Percentiles rank a stretch among this genome's conserved stretches.
Evolutionary conservation across 2,888 invertebrate genomes (phyloP).

Genomic region (Apamea monoglypha): DNA sequence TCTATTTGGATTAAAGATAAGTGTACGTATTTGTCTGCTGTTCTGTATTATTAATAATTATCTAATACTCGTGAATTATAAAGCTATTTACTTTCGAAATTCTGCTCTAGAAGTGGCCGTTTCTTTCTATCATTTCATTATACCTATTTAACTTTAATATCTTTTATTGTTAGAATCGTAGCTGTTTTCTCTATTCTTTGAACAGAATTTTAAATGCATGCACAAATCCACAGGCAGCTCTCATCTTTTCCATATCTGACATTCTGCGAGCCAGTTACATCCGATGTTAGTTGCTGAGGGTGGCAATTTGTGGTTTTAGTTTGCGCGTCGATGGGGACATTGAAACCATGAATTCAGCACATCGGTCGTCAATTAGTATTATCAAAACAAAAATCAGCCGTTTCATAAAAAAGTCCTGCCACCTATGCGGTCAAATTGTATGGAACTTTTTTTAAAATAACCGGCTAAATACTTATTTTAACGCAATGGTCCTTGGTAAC

Average conservation of each 20-base stretch:
- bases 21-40: neutral
- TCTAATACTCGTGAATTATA: slow-evolving; percentile 29
- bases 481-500: too few relatives aligned
- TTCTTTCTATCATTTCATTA: neutral
- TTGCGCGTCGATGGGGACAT: too few relatives aligned
- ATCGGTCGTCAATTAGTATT: too few relatives aligned
- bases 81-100: slow-evolving; percentile 41
- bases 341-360: too few relatives aligned
- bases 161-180: neutral
- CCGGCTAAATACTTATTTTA: too few relatives aligned
- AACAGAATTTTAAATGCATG: neutral
- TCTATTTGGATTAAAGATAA: slow-evolving; percentile 46
- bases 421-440: too few relatives aligned
- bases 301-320: too few relatives aligned
- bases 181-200: neutral
- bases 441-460: too few relatives aligned
- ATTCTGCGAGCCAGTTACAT: neutral
- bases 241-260: neutral
- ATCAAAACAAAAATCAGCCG: too few relatives aligned
- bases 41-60: slow-evolving; percentile 34
- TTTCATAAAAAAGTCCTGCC: too few relatives aligned
- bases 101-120: neutral
- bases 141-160: neutral
- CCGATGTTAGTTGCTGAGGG: neutral
- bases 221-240: neutral